Evolutionary conservation across 2,888 invertebrate species (phyloP).

Genomic region (Lydus trimaculatus): DNA sequence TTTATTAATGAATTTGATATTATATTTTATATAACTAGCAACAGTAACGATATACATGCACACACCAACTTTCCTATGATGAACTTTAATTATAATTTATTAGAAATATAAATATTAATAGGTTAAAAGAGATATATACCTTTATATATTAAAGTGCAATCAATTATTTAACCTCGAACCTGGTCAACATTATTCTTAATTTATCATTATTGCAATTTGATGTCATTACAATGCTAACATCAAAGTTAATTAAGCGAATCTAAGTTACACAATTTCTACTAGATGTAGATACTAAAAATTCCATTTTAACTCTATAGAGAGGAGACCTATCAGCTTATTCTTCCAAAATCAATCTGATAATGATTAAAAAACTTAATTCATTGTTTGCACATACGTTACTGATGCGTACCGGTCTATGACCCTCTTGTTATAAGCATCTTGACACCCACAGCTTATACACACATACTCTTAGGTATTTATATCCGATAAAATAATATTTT

Average conservation of each 20-base stretch:
- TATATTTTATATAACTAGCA: conserved; percentile 45
- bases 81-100: conserved; percentile 49
- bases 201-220: neutral
- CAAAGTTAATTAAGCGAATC: neutral
- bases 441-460: conserved; percentile 57
- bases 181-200: neutral
- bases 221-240: neutral
- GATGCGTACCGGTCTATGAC: conserved; percentile 53
- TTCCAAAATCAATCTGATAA: neutral
- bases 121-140: conserved; percentile 41
- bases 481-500: conserved; percentile 60
- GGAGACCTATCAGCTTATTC: neutral
- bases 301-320: neutral
- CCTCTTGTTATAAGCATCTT: conserved; percentile 55
- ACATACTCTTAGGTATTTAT: conserved; percentile 55
- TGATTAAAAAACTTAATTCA: too few species aligned
- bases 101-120: conserved; percentile 45
- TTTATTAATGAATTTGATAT: conserved; percentile 48
- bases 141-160: conserved; percentile 27
- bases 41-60: conserved; percentile 13
- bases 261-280: neutral
- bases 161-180: conserved; percentile 6
- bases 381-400: neutral
- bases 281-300: neutral
- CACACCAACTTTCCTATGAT: conserved; percentile 38